Conservation (phyloP, 2,888 invertebrate species). For the Lochmaea crataegi region DNA sequence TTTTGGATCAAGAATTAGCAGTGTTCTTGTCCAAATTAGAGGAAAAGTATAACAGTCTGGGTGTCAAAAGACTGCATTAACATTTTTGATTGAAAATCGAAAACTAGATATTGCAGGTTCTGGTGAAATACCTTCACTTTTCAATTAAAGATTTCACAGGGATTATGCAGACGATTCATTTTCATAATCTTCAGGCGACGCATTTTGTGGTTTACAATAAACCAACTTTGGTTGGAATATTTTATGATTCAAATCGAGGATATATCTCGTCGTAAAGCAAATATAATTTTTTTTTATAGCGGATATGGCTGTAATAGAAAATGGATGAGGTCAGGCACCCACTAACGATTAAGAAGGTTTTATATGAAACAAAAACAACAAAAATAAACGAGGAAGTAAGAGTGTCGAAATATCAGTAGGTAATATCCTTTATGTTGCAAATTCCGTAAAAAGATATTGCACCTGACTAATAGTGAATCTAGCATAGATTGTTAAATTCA, state of each 20-base stretch:
- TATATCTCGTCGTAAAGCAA: conserved; percentile 35
- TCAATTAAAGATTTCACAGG: too few relatives aligned
- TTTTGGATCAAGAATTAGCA: too few relatives aligned
- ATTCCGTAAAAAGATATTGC: not conserved
- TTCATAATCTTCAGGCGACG: not conserved
- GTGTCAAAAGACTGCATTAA: too few relatives aligned
- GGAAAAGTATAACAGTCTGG: too few relatives aligned
- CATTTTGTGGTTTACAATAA: conserved; percentile 27
- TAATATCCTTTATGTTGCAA: conserved; percentile 3
- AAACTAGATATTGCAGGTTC: too few relatives aligned
- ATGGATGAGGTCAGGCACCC: conserved; percentile 44
- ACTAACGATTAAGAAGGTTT: conserved; percentile 37
- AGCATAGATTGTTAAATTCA: not conserved
- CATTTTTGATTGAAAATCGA: too few relatives aligned
- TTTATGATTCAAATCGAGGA: conserved; percentile 40
- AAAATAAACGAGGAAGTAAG: not conserved
- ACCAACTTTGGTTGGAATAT: conserved; percentile 21
- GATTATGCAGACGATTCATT: not conserved
- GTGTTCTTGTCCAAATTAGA: too few relatives aligned
- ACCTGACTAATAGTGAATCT: not conserved
- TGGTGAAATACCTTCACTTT: too few relatives aligned
- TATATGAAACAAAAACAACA: conserved; percentile 29
- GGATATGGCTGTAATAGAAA: conserved; percentile 39
- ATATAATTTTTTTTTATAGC: conserved; percentile 38
- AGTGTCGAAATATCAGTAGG: not conserved